phyloP scores from a whole-genome alignment of 2,888 invertebrate genomes.

The Chaetoderma sp. region DNA sequence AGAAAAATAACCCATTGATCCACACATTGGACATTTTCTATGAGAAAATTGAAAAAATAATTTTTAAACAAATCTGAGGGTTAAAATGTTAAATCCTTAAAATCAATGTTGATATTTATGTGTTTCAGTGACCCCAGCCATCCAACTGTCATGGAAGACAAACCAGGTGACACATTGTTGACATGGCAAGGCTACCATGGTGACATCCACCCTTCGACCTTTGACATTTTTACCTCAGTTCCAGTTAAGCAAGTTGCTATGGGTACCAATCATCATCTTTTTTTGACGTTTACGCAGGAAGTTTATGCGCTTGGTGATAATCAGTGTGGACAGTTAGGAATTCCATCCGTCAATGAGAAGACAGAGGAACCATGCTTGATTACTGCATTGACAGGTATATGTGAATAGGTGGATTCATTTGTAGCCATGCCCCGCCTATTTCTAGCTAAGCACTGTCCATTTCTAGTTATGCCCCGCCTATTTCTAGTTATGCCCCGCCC shows the following conservation, averaged over 20 bases:
- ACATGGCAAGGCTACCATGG: slow-evolving; percentile 57
- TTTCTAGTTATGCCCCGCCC: too few relatives aligned
- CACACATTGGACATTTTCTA: too few relatives aligned
- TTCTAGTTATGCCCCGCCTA: too few relatives aligned
- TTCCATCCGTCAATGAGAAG: slow-evolving; percentile 40
- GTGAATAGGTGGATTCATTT: too few relatives aligned
- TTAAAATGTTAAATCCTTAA: too few relatives aligned
- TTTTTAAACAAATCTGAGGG: background rate
- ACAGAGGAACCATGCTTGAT: slow-evolving; percentile 53
- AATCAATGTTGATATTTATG: too few relatives aligned
- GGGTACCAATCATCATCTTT: slow-evolving; percentile 58
- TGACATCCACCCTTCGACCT: slow-evolving; percentile 46
- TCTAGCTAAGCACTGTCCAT: too few relatives aligned
- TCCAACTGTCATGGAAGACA: too few relatives aligned
- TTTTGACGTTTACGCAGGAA: slow-evolving; percentile 54
- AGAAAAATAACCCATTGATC: background rate
- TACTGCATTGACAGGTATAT: slow-evolving; percentile 47
- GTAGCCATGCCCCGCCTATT: too few relatives aligned
- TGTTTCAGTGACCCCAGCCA: too few relatives aligned
- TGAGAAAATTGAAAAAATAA: background rate
- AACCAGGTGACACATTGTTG: too few relatives aligned
- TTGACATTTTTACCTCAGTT: slow-evolving; percentile 41
- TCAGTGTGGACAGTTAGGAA: slow-evolving; percentile 61
- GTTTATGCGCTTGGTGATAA: slow-evolving; percentile 63
- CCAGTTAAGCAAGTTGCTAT: slow-evolving; percentile 49